Evolutionary conservation across 2,113 vertebrate species (phyloP).

Genomic region (Seriola rivoliana): DNA sequence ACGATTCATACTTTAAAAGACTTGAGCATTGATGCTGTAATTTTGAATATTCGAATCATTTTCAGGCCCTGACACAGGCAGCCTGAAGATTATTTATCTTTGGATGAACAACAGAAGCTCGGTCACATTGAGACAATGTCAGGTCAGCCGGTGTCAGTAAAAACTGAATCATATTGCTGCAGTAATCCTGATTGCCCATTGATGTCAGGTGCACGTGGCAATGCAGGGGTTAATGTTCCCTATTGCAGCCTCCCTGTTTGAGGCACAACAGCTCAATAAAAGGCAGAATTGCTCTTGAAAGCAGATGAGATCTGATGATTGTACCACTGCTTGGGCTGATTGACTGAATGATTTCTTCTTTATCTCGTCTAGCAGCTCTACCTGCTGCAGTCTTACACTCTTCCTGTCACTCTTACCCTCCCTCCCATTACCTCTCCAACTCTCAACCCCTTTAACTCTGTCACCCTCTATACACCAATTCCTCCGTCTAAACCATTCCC

Average conservation of each 20-base stretch:
- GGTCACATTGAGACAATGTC: background rate
- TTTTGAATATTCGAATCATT: background rate
- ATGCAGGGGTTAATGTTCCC: conserved; percentile 66
- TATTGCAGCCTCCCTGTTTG: conserved; percentile 64
- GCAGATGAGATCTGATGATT: conserved; percentile 86
- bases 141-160: background rate
- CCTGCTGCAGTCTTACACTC: conserved; percentile 56
- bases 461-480: conserved; percentile 61
- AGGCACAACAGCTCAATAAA: conserved; percentile 85
- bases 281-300: conserved; percentile 83
- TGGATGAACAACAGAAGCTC: background rate
- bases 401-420: conserved; percentile 57
- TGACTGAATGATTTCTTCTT: conserved; percentile 86
- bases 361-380: conserved; percentile 78
- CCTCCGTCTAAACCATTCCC: conserved; percentile 58
- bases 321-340: conserved; percentile 73
- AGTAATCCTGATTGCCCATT: background rate
- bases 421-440: conserved; percentile 55
- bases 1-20: background rate
- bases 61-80: background rate
- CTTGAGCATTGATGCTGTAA: background rate
- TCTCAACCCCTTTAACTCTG: conserved; percentile 53
- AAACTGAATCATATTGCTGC: conserved; percentile 13
- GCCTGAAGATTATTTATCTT: background rate
- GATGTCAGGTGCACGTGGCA: conserved; percentile 13